Percentiles rank a stretch among this genome's conserved stretches.
These are phyloP conservation scores for Alexandromys fortis DNA, from an alignment of 2,113 vertebrate genomes.

Conservation along the genomic window DNA sequence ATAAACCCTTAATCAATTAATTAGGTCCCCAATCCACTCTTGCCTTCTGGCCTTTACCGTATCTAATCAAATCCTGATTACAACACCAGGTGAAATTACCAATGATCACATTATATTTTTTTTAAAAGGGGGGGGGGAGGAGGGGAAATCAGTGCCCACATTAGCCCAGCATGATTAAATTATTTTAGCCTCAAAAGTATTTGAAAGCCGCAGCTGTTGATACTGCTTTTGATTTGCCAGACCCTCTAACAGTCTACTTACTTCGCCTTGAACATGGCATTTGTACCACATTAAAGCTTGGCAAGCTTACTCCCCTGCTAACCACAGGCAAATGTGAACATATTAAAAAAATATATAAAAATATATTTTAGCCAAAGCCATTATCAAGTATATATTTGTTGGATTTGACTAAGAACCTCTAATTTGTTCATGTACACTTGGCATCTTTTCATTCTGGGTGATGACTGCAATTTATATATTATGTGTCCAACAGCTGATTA, in stretches of 20 bases:
- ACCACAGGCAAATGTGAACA: slow-evolving; percentile 87
- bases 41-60: slow-evolving; percentile 39
- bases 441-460: slow-evolving; percentile 41
- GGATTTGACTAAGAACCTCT: slow-evolving; percentile 76
- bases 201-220: slow-evolving; percentile 65
- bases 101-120: background rate
- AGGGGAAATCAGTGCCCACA: slow-evolving; percentile 26
- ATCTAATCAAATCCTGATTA: background rate
- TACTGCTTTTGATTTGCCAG: slow-evolving; percentile 72
- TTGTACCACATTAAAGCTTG: slow-evolving; percentile 84
- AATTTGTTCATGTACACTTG: slow-evolving; percentile 80
- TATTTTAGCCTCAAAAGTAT: slow-evolving; percentile 53
- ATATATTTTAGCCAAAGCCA: slow-evolving; percentile 84
- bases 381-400: slow-evolving; percentile 82
- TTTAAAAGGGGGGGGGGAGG: background rate
- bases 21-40: background rate
- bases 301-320: slow-evolving; percentile 85
- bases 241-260: slow-evolving; percentile 34
- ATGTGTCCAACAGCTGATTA: background rate
- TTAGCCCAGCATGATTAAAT: background rate
- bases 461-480: background rate
- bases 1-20: slow-evolving; percentile 51
- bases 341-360: slow-evolving; percentile 83
- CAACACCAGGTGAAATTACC: background rate
- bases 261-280: slow-evolving; percentile 79